Percentiles rank a stretch among this genome's conserved stretches.
Evolutionary conservation across 2,797 vertebrate genomes (phyloP).

Genomic region (Taenioides sp.): DNA sequence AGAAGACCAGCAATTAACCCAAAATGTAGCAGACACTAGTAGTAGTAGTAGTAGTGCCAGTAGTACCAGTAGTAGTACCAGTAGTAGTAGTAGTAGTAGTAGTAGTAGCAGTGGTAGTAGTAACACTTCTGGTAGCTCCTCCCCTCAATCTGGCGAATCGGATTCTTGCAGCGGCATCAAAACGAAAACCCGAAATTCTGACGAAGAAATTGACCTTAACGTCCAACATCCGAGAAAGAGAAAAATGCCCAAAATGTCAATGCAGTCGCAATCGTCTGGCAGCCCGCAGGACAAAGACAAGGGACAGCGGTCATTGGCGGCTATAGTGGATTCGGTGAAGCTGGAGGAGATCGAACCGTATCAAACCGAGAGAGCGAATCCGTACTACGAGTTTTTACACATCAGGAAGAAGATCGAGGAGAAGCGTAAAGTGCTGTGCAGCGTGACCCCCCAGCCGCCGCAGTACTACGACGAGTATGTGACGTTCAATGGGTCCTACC

Average conservation of each 20-base stretch:
- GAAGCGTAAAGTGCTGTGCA: constrained; percentile 95
- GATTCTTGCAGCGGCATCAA: constrained; percentile 81
- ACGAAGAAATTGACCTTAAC: constrained; percentile 88
- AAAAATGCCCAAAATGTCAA: constrained; percentile 86
- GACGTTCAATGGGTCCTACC: constrained; percentile 97
- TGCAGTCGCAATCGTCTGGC: constrained; percentile 76
- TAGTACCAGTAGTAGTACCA: constrained; percentile 7
- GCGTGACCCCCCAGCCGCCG: constrained; percentile 96
- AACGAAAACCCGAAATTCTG: constrained; percentile 81
- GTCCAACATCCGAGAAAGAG: constrained; percentile 94
- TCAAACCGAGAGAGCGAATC: constrained; percentile 96
- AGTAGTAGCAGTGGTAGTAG: constrained; percentile 22
- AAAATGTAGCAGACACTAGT: constrained; percentile 71
- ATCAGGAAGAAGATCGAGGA: constrained; percentile 98
- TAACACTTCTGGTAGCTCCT: constrained; percentile 77
- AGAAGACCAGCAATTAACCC: constrained; percentile 46
- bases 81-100: neutral
- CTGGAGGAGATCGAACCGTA: constrained; percentile 98
- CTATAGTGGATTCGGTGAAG: constrained; percentile 94
- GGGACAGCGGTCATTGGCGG: constrained; percentile 92
- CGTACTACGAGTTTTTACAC: constrained; percentile 97
- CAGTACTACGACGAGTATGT: constrained; percentile 99
- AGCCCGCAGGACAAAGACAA: constrained; percentile 87
- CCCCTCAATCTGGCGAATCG: constrained; percentile 75
- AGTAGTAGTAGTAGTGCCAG: constrained; percentile 5